Evolutionary conservation across 2,888 invertebrate genomes (phyloP), one percentile per base, ranked within the genome.

Genomic region (Ptycholaimellus sp.): DNA sequence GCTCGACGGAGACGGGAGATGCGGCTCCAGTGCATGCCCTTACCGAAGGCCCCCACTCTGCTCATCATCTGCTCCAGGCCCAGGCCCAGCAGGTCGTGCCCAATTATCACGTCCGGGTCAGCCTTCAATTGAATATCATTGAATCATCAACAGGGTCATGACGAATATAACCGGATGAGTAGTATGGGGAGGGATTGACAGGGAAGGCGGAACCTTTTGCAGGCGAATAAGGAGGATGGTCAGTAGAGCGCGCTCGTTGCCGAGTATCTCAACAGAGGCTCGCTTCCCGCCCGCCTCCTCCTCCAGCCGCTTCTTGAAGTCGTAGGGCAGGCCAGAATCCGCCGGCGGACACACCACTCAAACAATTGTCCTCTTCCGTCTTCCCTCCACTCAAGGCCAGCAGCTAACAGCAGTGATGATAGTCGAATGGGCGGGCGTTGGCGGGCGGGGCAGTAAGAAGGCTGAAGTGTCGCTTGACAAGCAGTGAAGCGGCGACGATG

Each of bases 91-190:
- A 83, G 65, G 58, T 96, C 93, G 53, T 90, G 83, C 0, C 90
- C 90, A n/a, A 93, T 73, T 30, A 96, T 71, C 21, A 93, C 62
- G 63, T 99, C 96, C 55, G 93, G 81, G 51, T 96, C 93, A 35
- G n/a, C n/a, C n/a, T n/a, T n/a, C n/a, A n/a, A n/a, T n/a, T n/a
- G n/a, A n/a, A n/a, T n/a, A n/a, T n/a, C n/a, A n/a, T n/a, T n/a
- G n/a, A n/a, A n/a, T n/a, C n/a, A n/a, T n/a, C n/a, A n/a, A n/a
- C n/a, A n/a, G n/a, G n/a, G n/a, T n/a, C n/a, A n/a, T n/a, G n/a
- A n/a, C n/a, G n/a, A n/a, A n/a, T n/a, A n/a, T n/a, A n/a, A n/a
- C n/a, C n/a, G n/a, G n/a, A n/a, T n/a, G n/a, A n/a, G n/a, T n/a
- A n/a, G n/a, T n/a, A n/a, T n/a, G n/a, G n/a, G n/a, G n/a, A n/a